Evolutionary conservation across 2,797 vertebrate genomes (phyloP).

Genomic region (Linurgus olivaceus): DNA sequence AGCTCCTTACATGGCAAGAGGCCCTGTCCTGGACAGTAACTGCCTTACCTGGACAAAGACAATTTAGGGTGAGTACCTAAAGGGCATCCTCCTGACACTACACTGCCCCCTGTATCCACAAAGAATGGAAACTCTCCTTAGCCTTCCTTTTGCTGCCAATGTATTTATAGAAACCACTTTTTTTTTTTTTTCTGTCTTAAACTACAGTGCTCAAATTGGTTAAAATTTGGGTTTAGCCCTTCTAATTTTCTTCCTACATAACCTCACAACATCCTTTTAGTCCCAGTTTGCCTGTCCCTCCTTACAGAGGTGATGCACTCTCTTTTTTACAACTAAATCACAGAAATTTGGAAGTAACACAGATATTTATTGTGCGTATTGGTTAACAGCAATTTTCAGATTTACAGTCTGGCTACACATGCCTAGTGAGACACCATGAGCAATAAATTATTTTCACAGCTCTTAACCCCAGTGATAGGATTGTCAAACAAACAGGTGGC

Average conservation of each 20-base stretch:
- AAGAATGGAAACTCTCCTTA: background rate
- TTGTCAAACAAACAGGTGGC: background rate
- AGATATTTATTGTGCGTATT: background rate
- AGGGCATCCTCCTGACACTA: background rate
- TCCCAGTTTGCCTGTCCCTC: background rate
- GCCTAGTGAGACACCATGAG: background rate
- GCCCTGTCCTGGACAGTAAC: background rate
- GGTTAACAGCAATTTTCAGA: background rate
- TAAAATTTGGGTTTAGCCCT: background rate
- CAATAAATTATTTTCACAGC: background rate
- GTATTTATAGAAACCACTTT: background rate
- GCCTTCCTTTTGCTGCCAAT: background rate
- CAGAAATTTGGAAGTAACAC: background rate
- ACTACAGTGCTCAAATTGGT: background rate
- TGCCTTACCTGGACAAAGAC: background rate
- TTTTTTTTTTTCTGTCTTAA: background rate
- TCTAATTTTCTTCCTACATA: background rate
- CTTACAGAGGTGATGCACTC: background rate
- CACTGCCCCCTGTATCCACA: accelerated
- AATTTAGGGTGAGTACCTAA: background rate
- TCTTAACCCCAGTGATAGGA: background rate
- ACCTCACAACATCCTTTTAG: background rate
- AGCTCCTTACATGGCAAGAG: background rate
- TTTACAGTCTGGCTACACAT: background rate
- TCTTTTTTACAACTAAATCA: background rate